Evolutionary conservation across 1,140 invertebrate genomes (phyloP).

Genomic region (Cherax quadricarinatus): DNA sequence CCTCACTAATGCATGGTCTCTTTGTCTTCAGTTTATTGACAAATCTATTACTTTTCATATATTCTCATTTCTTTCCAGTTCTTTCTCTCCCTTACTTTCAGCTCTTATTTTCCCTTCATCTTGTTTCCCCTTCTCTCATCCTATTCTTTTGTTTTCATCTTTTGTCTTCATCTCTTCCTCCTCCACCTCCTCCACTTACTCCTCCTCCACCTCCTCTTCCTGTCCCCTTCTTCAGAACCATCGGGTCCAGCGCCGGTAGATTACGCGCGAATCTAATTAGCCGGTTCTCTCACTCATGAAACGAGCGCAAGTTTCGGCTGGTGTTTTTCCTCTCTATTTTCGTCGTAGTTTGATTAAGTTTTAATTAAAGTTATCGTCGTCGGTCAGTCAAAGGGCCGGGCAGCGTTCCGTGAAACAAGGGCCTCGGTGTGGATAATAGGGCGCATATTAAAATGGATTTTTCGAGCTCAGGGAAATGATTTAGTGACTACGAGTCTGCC

Average conservation of each 20-base stretch:
- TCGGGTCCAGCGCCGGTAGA: slow-evolving; percentile 68
- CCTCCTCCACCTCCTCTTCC: neutral
- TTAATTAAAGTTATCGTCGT: slow-evolving; percentile 73
- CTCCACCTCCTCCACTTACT: neutral
- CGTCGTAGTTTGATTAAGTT: slow-evolving; percentile 73
- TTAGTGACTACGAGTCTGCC: slow-evolving; percentile 39
- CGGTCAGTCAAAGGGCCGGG: slow-evolving; percentile 72
- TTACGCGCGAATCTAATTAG: slow-evolving; percentile 72
- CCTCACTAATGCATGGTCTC: too few relatives aligned
- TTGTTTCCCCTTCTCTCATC: neutral
- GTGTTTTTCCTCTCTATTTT: slow-evolving; percentile 73
- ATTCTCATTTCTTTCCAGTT: too few relatives aligned
- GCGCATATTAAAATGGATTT: slow-evolving; percentile 71
- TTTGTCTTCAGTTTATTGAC: too few relatives aligned
- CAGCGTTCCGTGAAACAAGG: slow-evolving; percentile 69
- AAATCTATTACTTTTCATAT: too few relatives aligned
- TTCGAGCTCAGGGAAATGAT: slow-evolving; percentile 47
- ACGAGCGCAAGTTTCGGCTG: slow-evolving; percentile 71
- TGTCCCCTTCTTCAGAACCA: slow-evolving; percentile 48
- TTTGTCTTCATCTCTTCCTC: slow-evolving; percentile 10
- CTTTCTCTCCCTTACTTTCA: neutral
- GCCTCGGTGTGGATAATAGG: slow-evolving; percentile 68
- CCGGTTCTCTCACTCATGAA: slow-evolving; percentile 71
- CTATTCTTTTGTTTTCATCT: neutral
- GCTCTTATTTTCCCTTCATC: neutral